Evolutionary conservation across 2,888 invertebrate species (phyloP), one percentile per base, ranked within the genome.

Genomic region (Conchocele bisecta): DNA sequence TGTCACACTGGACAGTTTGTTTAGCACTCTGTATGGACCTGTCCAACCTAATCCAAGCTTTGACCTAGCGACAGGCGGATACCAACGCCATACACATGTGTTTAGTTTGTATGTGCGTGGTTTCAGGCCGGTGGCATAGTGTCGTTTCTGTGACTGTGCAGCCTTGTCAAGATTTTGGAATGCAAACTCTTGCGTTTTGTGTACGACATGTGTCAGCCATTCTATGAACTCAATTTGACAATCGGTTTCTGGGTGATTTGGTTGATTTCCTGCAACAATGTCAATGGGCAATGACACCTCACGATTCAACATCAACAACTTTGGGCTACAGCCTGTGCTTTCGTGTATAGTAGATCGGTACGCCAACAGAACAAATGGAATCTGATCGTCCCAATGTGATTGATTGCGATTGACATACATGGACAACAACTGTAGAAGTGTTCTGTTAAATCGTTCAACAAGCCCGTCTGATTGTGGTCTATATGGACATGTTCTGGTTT

Each of bases 211-310:
- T 28, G 7, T 48, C 11, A 48, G 3, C 48, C 48, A 48, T 20
- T 48, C 48, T n/a, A 48, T 48, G 17, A 29, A 48, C 17, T 48
- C 29, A n/a, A 48, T 48, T 48, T 6, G 48, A 28, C 48, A 48
- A 31, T n/a, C n/a, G n/a, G n/a, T n/a, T n/a, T n/a, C n/a, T n/a
- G n/a, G n/a, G n/a, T n/a, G n/a, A n/a, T n/a, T n/a, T n/a, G n/a
- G n/a, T n/a, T n/a, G n/a, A n/a, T n/a, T n/a, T n/a, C n/a, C n/a
- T n/a, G n/a, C n/a, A n/a, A n/a, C n/a, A n/a, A 5, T 28, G 29
- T 48, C 48, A 48, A 48, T 5, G 5, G 26, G 48, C 4, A 24
- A 22, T 28, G 48, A 48, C 28, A 3, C 15, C 31, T 48, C 48
- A 15, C 48, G n/a, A 28, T 48, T 24, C 5, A 48, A 28, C 26